phyloP scores from a whole-genome alignment of 2,888 invertebrate genomes.

The Pyrrhia umbra region DNA sequence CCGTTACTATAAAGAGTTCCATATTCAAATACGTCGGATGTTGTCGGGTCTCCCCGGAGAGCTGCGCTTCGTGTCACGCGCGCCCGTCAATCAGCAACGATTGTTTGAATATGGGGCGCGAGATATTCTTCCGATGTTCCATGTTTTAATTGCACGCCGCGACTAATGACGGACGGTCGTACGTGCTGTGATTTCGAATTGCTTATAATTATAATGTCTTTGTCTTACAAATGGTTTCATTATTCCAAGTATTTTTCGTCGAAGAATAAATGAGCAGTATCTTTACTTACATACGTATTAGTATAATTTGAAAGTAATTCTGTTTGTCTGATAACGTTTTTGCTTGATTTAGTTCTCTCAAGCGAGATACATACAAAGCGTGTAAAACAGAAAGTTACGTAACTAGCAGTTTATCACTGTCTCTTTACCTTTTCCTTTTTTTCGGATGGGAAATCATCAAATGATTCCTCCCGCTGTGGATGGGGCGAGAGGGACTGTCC shows the following conservation, averaged over 20 bases:
- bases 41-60: constrained; percentile 35
- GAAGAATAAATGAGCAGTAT: neutral
- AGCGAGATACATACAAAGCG: too few species aligned
- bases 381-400: too few species aligned
- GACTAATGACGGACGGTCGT: constrained; percentile 30
- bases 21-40: constrained; percentile 52
- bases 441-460: too few species aligned
- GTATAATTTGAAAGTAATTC: too few species aligned
- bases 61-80: constrained; percentile 53
- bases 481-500: too few species aligned
- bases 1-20: constrained; percentile 17
- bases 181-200: constrained; percentile 39
- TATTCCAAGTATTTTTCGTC: neutral
- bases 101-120: constrained; percentile 56
- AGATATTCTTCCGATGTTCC: constrained; percentile 49
- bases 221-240: constrained; percentile 19
- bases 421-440: too few species aligned
- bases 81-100: constrained; percentile 50
- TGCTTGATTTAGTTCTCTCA: too few species aligned
- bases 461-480: too few species aligned
- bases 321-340: too few species aligned
- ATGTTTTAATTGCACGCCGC: constrained; percentile 47
- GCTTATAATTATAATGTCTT: constrained; percentile 22
- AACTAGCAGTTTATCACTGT: too few species aligned
- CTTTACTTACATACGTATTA: too few species aligned